Evolutionary conservation across 2,888 invertebrate genomes (phyloP).

Genomic region (Bellardia bayeri): DNA sequence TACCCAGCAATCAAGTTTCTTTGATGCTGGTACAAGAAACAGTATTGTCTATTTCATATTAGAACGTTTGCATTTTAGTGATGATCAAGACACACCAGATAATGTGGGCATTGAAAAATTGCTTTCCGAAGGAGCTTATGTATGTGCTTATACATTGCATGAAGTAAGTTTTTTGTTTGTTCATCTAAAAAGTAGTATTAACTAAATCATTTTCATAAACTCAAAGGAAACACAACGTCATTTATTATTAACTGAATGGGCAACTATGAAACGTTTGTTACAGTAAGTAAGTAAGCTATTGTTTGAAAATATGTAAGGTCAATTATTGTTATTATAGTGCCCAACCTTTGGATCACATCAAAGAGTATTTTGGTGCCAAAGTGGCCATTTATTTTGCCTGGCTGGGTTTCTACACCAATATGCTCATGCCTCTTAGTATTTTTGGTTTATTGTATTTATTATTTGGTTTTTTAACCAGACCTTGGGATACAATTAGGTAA

Average conservation of each 20-base stretch:
- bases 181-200: neutral
- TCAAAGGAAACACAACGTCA: neutral
- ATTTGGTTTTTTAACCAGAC: neutral
- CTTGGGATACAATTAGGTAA: neutral
- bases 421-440: neutral
- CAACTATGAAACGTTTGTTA: neutral
- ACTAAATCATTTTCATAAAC: too few relatives aligned
- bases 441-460: neutral
- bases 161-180: neutral
- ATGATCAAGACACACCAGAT: neutral
- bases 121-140: neutral
- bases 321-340: neutral
- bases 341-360: neutral
- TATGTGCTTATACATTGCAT: neutral
- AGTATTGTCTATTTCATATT: neutral
- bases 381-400: slow-evolving; percentile 5
- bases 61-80: neutral
- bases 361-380: slow-evolving; percentile 1
- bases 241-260: neutral
- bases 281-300: neutral
- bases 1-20: neutral
- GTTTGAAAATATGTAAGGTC: neutral
- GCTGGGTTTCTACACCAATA: neutral
- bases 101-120: slow-evolving; percentile 1
- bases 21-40: neutral